A percentile compares a stretch with the other conserved stretches of the same genome.
These are phyloP conservation scores for Andricus grossulariae DNA, from an alignment of 1,140 invertebrate genomes.

Conservation along the genomic window DNA sequence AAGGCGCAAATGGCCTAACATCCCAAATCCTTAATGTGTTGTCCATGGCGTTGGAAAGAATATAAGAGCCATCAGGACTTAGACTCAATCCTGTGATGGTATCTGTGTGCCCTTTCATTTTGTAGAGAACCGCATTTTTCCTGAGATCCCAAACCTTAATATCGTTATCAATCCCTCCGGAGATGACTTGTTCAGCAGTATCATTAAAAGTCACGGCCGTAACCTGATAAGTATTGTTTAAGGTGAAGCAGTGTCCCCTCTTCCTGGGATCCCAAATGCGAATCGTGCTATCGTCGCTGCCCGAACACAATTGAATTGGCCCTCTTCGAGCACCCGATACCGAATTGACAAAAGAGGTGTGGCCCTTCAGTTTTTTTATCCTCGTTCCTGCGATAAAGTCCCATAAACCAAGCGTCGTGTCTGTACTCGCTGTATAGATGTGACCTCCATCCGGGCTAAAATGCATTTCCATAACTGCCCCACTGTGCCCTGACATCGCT, in stretches of 20 bases:
- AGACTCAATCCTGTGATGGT: constrained; percentile 95
- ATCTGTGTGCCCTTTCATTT: constrained; percentile 92
- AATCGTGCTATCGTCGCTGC: constrained; percentile 96
- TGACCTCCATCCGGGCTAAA: constrained; percentile 95
- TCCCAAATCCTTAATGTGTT: constrained; percentile 92
- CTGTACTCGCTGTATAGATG: constrained; percentile 95
- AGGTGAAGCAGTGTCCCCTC: constrained; percentile 84
- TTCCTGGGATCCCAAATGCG: constrained; percentile 94
- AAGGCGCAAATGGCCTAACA: constrained; percentile 87
- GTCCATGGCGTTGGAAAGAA: constrained; percentile 98
- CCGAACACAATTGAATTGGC: constrained; percentile 92
- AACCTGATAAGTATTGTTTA: constrained; percentile 90
- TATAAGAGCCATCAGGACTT: constrained; percentile 95
- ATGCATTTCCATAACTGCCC: constrained; percentile 97
- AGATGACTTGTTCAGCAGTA: constrained; percentile 92
- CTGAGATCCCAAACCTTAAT: constrained; percentile 99
- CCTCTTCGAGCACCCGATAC: constrained; percentile 88
- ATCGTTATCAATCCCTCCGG: constrained; percentile 97
- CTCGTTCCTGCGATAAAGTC: constrained; percentile 91
- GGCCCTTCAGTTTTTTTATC: constrained; percentile 95
- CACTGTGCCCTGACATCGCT: constrained; percentile 93
- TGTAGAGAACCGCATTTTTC: constrained; percentile 91
- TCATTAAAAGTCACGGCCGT: constrained; percentile 97
- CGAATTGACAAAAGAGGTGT: constrained; percentile 92
- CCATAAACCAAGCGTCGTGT: constrained; percentile 97